phyloP scores from a whole-genome alignment of 2,797 vertebrate genomes.

The Mormyrus hasselquistii region DNA sequence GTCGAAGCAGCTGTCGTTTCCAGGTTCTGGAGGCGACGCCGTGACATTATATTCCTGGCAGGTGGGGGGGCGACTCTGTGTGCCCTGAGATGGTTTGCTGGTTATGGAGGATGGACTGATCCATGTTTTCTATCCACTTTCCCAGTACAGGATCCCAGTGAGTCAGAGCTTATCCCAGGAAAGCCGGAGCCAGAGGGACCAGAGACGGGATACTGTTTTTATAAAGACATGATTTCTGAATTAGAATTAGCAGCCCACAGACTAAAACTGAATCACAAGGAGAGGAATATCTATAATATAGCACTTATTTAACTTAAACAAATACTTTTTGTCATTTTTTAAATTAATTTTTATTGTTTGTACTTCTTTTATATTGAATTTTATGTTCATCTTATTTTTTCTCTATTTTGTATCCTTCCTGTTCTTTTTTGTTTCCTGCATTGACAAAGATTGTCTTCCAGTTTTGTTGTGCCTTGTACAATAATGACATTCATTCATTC shows the following conservation, averaged over 20 bases:
- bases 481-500: neutral
- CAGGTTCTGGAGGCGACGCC: neutral
- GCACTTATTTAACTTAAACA: neutral
- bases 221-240: neutral
- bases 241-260: neutral
- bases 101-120: neutral
- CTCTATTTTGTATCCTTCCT: neutral
- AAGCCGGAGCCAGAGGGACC: neutral
- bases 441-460: neutral
- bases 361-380: neutral
- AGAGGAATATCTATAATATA: neutral
- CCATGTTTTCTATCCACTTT: neutral
- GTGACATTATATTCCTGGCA: neutral
- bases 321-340: neutral
- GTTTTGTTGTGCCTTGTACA: neutral
- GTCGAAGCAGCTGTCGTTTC: neutral
- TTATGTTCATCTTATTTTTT: neutral
- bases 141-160: neutral
- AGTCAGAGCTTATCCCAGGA: neutral
- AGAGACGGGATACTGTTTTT: neutral
- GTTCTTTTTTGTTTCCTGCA: neutral
- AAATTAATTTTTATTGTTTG: neutral
- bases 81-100: neutral
- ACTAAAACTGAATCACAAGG: neutral
- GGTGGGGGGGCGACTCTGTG: neutral